A percentile compares a stretch with the other conserved stretches of the same genome.
These are phyloP conservation scores for Orthochromis indermauri DNA, from an alignment of 2,113 vertebrate species.

Conservation along the genomic window DNA sequence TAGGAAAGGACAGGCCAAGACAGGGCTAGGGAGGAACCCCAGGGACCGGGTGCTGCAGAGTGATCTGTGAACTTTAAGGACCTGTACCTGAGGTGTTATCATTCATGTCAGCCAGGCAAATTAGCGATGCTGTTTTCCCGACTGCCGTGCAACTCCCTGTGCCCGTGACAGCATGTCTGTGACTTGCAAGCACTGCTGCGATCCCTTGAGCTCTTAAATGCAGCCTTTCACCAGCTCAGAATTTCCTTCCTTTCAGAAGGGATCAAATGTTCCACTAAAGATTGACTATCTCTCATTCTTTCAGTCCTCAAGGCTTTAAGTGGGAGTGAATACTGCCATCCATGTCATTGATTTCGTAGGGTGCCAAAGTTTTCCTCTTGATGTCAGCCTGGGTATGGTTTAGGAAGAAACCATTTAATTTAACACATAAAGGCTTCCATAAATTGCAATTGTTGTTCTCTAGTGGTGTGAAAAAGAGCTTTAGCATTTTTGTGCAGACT, in stretches of 20 bases:
- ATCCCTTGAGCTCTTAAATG: slow-evolving; percentile 64
- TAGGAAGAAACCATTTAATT: slow-evolving; percentile 26
- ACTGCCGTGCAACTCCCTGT: neutral
- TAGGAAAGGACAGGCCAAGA: neutral
- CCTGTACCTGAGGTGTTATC: neutral
- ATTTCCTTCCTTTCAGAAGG: slow-evolving; percentile 60
- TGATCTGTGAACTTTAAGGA: neutral
- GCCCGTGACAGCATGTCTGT: slow-evolving; percentile 50
- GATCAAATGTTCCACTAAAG: slow-evolving; percentile 63
- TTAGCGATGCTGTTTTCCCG: neutral
- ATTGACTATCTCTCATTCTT: slow-evolving; percentile 37
- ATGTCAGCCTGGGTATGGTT: slow-evolving; percentile 10
- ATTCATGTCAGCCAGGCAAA: neutral
- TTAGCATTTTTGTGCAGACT: neutral
- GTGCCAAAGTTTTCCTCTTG: slow-evolving; percentile 35
- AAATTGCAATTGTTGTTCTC: neutral
- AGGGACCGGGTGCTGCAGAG: neutral
- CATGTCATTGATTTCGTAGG: slow-evolving; percentile 55
- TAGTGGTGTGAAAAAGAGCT: neutral
- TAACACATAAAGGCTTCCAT: slow-evolving; percentile 3
- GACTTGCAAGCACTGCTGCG: slow-evolving; percentile 43
- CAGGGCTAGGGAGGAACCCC: neutral
- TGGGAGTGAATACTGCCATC: slow-evolving; percentile 39
- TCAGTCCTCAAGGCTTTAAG: slow-evolving; percentile 41
- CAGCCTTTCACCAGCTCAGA: slow-evolving; percentile 55